Percentiles rank a stretch among this genome's conserved stretches.
Evolutionary conservation across 2,113 vertebrate species (phyloP).

Genomic region (Grus americana): DNA sequence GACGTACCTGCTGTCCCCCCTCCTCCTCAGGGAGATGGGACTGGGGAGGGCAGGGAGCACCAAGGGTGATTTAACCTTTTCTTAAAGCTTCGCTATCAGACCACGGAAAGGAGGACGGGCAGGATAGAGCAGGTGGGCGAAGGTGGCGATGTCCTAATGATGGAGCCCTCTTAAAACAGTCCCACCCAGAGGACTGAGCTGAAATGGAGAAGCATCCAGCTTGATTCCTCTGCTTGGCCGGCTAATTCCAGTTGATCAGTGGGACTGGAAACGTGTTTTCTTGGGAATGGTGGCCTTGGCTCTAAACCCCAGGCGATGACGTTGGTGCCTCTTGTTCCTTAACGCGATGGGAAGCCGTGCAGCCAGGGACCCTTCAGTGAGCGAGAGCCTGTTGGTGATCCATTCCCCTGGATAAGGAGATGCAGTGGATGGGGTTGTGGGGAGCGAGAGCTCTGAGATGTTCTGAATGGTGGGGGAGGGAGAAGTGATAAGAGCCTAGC

Average conservation of each 20-base stretch:
- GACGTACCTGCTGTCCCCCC: no score
- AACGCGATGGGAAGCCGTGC: fast-evolving
- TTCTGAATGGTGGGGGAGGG: background rate
- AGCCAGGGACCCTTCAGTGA: background rate
- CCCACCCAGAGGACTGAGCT: background rate
- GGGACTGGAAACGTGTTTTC: background rate
- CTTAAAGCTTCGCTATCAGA: background rate
- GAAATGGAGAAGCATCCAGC: background rate
- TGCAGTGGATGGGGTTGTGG: background rate
- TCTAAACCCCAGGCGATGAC: background rate
- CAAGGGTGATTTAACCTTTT: background rate
- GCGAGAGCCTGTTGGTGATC: background rate
- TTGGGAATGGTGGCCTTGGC: background rate
- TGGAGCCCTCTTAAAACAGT: no score
- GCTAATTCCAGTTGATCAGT: background rate
- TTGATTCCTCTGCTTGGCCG: background rate
- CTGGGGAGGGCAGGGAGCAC: background rate
- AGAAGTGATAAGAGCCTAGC: background rate
- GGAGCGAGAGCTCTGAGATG: background rate
- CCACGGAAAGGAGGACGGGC: fast-evolving
- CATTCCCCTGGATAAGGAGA: background rate
- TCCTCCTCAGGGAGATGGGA: background rate
- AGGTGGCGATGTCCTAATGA: no score
- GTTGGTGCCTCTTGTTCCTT: background rate
- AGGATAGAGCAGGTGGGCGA: background rate